Base-by-base conservation (phyloP, 2,797 vertebrate species). In the Rhinichthys osculus region DNA sequence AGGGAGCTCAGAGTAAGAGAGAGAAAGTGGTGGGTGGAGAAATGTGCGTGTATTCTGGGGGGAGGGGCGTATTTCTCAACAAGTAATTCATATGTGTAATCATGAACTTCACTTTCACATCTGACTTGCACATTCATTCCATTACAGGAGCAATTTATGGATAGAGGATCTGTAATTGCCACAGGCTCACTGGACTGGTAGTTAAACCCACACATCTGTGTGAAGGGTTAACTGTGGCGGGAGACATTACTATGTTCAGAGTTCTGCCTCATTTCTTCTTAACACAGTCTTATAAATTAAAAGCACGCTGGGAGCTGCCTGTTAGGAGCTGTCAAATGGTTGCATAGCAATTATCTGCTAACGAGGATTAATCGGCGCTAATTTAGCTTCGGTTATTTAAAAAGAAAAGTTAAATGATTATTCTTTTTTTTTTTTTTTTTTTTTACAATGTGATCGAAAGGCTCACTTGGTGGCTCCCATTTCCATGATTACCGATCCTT, bases 361-460 rank as follows among this genome's bases (percentile, higher is more conserved):
- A 89, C 84, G 42, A 89, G 86, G 82, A 87, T 89, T 89, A 90
- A 92, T 91, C 83, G 57, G 87, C 83, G 64, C 88, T 89, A 90
- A 90, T 87, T 91, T 91, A 84, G 81, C 73, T 80, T 90, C 80
- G 86, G 62, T 82, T 88, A 84, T 84, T 85, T 82, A 52, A 50
- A 80, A 59, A 67, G 27, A 62, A 64, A 40, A 11, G 38, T 54
- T 27, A 54, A 84, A 84, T 30, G 0, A 79, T 57, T 21, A 76
- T 33, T 0, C 1, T 9, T 4, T 57, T 23, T 59, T 16, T 11
- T 10, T 78, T 82, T 86, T 59, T 78, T 82, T 86, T 59, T 85
- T 57, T 13, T 62, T 38, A 64, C n/a, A 77, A 81, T 83, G 47
- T 72, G 71, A 84, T 85, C 83, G 47, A 83, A 83, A 81, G 64